Conservation (phyloP, 2,797 vertebrate genomes). For the Bucorvus abyssinicus region DNA sequence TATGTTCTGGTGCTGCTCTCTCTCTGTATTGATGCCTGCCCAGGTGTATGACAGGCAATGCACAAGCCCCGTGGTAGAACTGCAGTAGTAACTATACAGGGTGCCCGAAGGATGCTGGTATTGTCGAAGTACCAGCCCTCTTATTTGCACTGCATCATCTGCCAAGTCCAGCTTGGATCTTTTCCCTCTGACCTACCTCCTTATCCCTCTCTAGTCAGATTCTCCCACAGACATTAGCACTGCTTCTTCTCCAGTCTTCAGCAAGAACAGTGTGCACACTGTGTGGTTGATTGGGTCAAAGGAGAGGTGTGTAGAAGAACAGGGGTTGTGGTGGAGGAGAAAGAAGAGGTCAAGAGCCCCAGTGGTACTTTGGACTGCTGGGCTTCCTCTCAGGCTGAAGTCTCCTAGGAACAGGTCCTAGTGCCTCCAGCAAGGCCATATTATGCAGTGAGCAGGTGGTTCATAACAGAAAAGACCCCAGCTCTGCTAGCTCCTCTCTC, state of each 20-base stretch:
- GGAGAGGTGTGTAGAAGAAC: neutral
- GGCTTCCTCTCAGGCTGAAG: neutral
- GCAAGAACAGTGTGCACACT: neutral
- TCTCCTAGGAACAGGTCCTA: neutral
- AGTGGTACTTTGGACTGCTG: neutral
- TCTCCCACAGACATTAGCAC: neutral
- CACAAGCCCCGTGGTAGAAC: neutral
- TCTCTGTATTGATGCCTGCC: neutral
- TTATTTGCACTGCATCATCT: neutral
- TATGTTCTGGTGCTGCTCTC: neutral
- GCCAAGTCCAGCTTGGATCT: neutral
- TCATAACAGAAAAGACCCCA: neutral
- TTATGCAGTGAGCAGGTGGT: neutral
- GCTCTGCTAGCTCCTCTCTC: neutral
- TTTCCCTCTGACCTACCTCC: neutral
- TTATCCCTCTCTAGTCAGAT: neutral
- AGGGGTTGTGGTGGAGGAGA: neutral
- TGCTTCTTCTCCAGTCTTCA: neutral
- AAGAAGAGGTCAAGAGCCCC: neutral
- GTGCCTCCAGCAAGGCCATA: neutral
- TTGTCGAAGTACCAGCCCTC: neutral
- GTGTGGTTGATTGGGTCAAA: fast-evolving
- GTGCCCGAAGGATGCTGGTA: neutral
- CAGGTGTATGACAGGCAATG: neutral
- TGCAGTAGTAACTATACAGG: neutral